A percentile compares a stretch with the other conserved stretches of the same genome.
Conservation (phyloP, 2,888 invertebrate species). For the Crioceris asparagi region DNA sequence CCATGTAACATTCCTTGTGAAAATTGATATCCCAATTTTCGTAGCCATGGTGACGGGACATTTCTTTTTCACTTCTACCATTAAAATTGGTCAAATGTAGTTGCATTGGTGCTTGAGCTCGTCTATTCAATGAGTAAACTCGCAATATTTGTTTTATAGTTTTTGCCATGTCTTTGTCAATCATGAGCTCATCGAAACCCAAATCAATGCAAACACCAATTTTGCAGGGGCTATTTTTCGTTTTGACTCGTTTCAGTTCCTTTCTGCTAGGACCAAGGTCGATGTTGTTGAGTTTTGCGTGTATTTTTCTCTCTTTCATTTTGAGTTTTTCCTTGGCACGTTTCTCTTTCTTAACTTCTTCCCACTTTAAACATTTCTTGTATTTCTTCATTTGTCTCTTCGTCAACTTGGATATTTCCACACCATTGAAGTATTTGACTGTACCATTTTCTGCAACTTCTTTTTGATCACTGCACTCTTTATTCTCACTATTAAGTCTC, state of each 20-base stretch:
- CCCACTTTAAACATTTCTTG: slow-evolving; percentile 60
- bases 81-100: slow-evolving; percentile 72
- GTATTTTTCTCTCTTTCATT: slow-evolving; percentile 56
- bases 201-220: slow-evolving; percentile 74
- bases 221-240: slow-evolving; percentile 57
- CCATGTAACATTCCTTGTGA: slow-evolving; percentile 52
- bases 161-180: slow-evolving; percentile 68
- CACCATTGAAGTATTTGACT: slow-evolving; percentile 34
- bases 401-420: slow-evolving; percentile 34
- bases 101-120: slow-evolving; percentile 68
- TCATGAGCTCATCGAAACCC: slow-evolving; percentile 87
- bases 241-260: slow-evolving; percentile 60
- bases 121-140: slow-evolving; percentile 83
- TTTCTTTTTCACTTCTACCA: slow-evolving; percentile 60
- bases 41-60: slow-evolving; percentile 77
- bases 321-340: slow-evolving; percentile 55
- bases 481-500: too few relatives aligned
- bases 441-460: too few relatives aligned
- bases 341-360: slow-evolving; percentile 56
- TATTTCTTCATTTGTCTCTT: slow-evolving; percentile 37
- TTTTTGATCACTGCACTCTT: too few relatives aligned
- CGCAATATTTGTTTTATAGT: slow-evolving; percentile 82
- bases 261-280: slow-evolving; percentile 71
- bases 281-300: slow-evolving; percentile 60
- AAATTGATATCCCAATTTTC: slow-evolving; percentile 86